Conservation (phyloP, 2,797 vertebrate genomes). For the Neosilurus hyrtlii region DNA sequence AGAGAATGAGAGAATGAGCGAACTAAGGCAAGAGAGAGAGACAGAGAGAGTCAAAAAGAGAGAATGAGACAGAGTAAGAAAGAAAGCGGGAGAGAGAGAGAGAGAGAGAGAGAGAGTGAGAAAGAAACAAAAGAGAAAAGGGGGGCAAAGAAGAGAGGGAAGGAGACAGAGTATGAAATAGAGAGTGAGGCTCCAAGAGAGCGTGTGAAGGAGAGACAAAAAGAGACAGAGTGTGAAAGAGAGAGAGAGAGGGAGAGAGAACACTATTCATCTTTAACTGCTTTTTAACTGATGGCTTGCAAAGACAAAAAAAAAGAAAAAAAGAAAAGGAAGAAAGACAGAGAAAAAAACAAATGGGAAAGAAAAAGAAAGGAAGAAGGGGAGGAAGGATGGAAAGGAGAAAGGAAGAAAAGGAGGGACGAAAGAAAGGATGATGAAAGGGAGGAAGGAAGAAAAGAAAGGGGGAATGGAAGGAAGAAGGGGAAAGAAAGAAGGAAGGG, state of each 20-base stretch:
- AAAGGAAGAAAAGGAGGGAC: no score
- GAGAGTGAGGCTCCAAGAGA: not conserved
- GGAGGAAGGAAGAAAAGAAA: not conserved
- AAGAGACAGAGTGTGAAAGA: not conserved
- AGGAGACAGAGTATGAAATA: no score
- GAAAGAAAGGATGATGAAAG: no score
- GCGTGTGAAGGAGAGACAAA: no score
- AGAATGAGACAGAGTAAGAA: not conserved
- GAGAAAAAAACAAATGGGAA: not conserved
- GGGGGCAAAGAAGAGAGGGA: not conserved
- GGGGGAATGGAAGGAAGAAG: not conserved
- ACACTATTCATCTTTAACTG: conserved; percentile 68
- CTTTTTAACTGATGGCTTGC: conserved; percentile 51
- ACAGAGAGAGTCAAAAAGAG: not conserved
- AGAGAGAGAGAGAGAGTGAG: no score
- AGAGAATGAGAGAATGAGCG: not conserved
- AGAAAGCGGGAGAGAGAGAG: no score
- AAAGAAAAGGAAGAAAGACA: no score
- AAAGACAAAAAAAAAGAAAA: conserved; percentile 52
- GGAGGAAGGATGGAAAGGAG: not conserved
- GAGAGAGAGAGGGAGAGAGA: conserved; percentile 51
- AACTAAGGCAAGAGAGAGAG: not conserved
- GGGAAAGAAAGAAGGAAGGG: conserved; percentile 40
- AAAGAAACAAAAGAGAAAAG: not conserved
- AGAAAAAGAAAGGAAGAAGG: conserved; percentile 27